phyloP scores from a whole-genome alignment of 2,113 vertebrate genomes.

The Acanthisitta chloris region DNA sequence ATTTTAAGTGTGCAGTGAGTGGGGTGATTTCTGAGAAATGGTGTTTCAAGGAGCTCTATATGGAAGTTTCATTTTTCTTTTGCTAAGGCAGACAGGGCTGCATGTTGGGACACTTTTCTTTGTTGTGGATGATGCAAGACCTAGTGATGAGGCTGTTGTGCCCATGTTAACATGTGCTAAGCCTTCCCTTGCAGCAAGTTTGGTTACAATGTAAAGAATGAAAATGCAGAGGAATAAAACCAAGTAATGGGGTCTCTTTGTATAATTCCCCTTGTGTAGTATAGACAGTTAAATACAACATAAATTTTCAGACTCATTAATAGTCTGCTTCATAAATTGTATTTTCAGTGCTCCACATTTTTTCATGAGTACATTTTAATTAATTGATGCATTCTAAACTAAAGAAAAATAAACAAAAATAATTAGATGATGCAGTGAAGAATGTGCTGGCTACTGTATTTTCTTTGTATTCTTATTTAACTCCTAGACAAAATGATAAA shows the following conservation, averaged over 20 bases:
- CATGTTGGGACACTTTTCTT: not conserved
- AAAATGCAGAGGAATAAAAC: not conserved
- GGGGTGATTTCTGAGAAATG: not conserved
- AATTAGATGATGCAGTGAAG: not conserved
- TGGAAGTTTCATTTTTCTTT: not conserved
- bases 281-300: not conserved
- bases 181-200: not conserved
- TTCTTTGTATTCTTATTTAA: not conserved
- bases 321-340: not conserved
- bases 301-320: not conserved
- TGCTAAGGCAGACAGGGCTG: not conserved
- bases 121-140: not conserved
- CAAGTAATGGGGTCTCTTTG: not conserved
- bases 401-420: not conserved
- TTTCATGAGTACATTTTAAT: not conserved
- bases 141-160: not conserved
- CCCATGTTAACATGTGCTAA: accelerated
- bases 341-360: not conserved
- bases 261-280: not conserved
- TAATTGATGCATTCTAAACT: not conserved
- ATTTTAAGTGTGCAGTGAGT: accelerated
- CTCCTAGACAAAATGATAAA: not conserved
- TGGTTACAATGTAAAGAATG: not conserved
- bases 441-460: not conserved
- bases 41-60: not conserved